Evolutionary conservation across 2,888 invertebrate species (phyloP).

Genomic region (Xiphydria camelus): DNA sequence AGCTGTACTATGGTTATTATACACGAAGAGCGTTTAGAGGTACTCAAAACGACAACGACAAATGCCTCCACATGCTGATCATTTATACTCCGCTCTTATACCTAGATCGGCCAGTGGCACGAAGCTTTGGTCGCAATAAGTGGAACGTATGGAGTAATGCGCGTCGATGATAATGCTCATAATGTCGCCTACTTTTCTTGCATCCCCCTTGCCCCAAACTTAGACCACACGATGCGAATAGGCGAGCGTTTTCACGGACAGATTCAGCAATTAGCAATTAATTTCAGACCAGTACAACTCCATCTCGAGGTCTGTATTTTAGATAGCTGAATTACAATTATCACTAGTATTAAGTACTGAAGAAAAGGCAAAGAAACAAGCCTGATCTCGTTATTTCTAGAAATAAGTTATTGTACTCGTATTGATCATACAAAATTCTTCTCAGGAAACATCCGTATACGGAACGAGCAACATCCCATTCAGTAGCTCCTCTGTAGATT

Average conservation of each 20-base stretch:
- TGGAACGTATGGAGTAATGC: conserved; percentile 53
- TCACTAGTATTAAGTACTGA: too few relatives aligned
- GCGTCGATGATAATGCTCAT: conserved; percentile 57
- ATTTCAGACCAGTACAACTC: conserved; percentile 58
- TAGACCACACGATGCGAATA: conserved; percentile 54
- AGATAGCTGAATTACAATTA: too few relatives aligned
- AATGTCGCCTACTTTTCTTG: conserved; percentile 52
- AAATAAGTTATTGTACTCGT: too few relatives aligned
- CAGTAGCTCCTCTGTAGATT: conserved; percentile 56
- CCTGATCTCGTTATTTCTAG: too few relatives aligned
- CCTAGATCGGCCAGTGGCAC: conserved; percentile 58
- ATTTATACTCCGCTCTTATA: too few relatives aligned
- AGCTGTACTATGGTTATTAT: conserved; percentile 24
- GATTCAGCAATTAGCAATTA: conserved; percentile 59
- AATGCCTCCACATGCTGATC: too few relatives aligned
- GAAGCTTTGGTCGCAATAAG: conserved; percentile 56
- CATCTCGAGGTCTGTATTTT: too few relatives aligned
- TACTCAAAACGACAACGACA: too few relatives aligned
- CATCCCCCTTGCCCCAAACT: conserved; percentile 56
- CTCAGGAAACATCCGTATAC: too few relatives aligned
- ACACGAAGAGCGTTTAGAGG: conserved; percentile 20
- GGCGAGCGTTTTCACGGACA: conserved; percentile 60
- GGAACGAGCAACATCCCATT: conserved; percentile 50
- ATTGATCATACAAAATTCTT: too few relatives aligned
- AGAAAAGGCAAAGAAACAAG: too few relatives aligned